Conservation (phyloP, 2,113 vertebrate species). For the Scomber japonicus region DNA sequence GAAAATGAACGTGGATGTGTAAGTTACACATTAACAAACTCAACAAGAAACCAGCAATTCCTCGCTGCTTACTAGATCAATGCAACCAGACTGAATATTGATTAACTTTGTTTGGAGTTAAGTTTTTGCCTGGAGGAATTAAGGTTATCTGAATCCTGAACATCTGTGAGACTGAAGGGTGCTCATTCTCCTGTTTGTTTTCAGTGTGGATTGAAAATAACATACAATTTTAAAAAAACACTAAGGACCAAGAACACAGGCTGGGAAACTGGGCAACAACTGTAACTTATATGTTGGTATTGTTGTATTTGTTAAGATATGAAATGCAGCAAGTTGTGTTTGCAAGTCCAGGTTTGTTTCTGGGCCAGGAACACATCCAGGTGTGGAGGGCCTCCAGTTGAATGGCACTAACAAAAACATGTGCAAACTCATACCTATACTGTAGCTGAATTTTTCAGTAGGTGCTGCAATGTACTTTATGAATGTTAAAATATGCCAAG, state of each 20-base stretch:
- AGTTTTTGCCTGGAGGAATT: background rate
- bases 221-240: conserved; percentile 7
- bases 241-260: background rate
- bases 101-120: conserved; percentile 10
- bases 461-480: background rate
- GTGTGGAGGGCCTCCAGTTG: background rate
- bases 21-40: conserved; percentile 22
- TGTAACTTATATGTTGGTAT: background rate
- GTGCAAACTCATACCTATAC: background rate
- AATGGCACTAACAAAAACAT: background rate
- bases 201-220: background rate
- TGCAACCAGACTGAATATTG: background rate
- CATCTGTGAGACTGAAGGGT: background rate
- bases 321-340: background rate
- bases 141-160: conserved; percentile 5
- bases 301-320: background rate
- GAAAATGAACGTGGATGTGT: conserved; percentile 16
- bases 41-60: conserved; percentile 1
- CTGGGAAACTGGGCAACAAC: background rate
- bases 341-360: background rate
- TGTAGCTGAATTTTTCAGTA: background rate
- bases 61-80: background rate
- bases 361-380: background rate
- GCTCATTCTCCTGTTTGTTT: background rate
- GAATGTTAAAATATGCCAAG: background rate